Evolutionary conservation across 2,888 invertebrate species (phyloP).

Genomic region (Anthrax anthrax): DNA sequence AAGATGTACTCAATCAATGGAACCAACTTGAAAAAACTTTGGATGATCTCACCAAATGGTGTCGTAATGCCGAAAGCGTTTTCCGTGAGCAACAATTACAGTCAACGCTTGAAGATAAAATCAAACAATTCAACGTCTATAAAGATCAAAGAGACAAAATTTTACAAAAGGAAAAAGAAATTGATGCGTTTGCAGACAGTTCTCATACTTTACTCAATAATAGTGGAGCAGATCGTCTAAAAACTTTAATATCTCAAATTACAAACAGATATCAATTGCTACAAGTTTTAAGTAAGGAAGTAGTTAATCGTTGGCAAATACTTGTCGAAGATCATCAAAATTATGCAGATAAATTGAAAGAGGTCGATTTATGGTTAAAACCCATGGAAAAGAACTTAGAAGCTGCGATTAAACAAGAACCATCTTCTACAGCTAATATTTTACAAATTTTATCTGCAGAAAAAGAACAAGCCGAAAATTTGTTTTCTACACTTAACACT

Average conservation of each 20-base stretch:
- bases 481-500: conserved; percentile 56
- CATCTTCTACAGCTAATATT: conserved; percentile 51
- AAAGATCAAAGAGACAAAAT: conserved; percentile 63
- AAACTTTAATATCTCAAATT: conserved; percentile 78
- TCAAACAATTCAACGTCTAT: conserved; percentile 53
- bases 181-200: conserved; percentile 78
- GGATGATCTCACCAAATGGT: conserved; percentile 72
- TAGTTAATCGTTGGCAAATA: conserved; percentile 68
- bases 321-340: conserved; percentile 70
- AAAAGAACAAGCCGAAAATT: conserved; percentile 69
- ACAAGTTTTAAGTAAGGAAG: conserved; percentile 69
- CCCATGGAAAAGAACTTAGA: conserved; percentile 57
- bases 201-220: conserved; percentile 74
- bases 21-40: conserved; percentile 69
- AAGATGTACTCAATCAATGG: conserved; percentile 67
- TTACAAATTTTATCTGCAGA: conserved; percentile 62
- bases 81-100: conserved; percentile 77
- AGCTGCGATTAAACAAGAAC: conserved; percentile 47
- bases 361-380: conserved; percentile 62
- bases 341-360: conserved; percentile 59
- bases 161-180: conserved; percentile 63
- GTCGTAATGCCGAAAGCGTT: conserved; percentile 66
- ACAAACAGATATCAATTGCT: conserved; percentile 72
- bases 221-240: conserved; percentile 72
- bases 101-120: conserved; percentile 67